These are phyloP conservation scores for Perccottus glenii DNA, from an alignment of 2,113 vertebrate species.

Conservation along the genomic window DNA sequence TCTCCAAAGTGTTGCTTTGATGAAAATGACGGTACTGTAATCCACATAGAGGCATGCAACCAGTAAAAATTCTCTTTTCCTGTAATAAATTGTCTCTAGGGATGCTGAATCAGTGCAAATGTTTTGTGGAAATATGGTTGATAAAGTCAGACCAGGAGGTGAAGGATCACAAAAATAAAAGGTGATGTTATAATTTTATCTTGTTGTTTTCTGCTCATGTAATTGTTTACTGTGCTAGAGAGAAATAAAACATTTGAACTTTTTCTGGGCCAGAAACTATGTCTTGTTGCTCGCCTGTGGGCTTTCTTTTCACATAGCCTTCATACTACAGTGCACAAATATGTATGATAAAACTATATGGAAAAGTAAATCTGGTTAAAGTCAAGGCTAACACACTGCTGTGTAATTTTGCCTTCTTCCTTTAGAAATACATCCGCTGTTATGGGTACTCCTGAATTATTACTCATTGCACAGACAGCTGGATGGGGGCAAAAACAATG, in stretches of 20 bases:
- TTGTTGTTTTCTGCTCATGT: conserved; percentile 50
- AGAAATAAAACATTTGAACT: conserved; percentile 53
- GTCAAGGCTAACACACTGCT: conserved; percentile 9
- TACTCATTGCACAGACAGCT: conserved; percentile 4
- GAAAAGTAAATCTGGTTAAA: conserved; percentile 40
- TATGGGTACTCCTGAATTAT: background rate
- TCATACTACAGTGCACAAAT: conserved; percentile 24
- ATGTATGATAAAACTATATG: conserved; percentile 17
- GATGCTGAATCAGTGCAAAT: conserved; percentile 17
- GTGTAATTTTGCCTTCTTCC: no score
- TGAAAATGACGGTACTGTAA: no score
- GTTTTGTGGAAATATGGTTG: conserved; percentile 44
- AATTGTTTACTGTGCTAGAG: conserved; percentile 44
- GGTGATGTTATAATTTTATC: conserved; percentile 48
- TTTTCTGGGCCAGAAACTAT: conserved; percentile 46
- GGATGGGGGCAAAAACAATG: conserved; percentile 14
- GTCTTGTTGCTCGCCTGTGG: conserved; percentile 53
- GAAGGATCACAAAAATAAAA: conserved; percentile 13
- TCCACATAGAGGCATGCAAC: conserved; percentile 24
- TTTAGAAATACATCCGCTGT: no score
- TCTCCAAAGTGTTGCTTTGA: conserved; percentile 3
- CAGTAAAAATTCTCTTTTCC: conserved; percentile 38
- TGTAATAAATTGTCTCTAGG: conserved; percentile 37
- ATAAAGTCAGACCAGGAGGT: conserved; percentile 42
- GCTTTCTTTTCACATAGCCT: conserved; percentile 33